Evolutionary conservation across 2,797 vertebrate species (phyloP).

Genomic region (Urocyon cinereoargenteus): DNA sequence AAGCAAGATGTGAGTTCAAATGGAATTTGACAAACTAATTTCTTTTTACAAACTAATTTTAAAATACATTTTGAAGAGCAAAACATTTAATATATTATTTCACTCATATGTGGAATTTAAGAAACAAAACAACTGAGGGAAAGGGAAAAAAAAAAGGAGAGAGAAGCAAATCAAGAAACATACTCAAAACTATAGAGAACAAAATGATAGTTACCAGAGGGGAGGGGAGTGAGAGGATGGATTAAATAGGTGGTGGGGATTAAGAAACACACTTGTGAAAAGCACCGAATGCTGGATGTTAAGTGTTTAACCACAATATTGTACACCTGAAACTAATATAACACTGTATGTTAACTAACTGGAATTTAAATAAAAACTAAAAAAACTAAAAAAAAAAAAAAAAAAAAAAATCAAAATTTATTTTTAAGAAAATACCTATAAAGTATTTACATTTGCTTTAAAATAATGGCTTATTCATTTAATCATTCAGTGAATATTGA

Average conservation of each 20-base stretch:
- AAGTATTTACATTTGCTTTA: neutral
- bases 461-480: neutral
- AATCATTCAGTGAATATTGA: neutral
- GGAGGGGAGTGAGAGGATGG: neutral
- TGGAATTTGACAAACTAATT: neutral
- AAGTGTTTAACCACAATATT: neutral
- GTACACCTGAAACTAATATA: neutral
- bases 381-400: too few relatives aligned
- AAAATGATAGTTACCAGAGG: neutral
- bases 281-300: neutral
- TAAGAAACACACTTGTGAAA: neutral
- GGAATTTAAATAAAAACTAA: neutral
- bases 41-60: neutral
- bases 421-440: slow-evolving; percentile 16
- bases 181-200: neutral
- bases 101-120: neutral
- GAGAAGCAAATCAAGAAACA: neutral
- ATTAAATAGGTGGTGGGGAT: neutral
- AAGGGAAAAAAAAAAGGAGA: neutral
- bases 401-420: neutral
- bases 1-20: too few relatives aligned
- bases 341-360: neutral
- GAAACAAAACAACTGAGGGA: neutral
- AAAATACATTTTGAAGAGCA: neutral
- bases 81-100: neutral